phyloP scores from a whole-genome alignment of 53 echinoderm and acorn worm species.

The Apostichopus leukothele region DNA sequence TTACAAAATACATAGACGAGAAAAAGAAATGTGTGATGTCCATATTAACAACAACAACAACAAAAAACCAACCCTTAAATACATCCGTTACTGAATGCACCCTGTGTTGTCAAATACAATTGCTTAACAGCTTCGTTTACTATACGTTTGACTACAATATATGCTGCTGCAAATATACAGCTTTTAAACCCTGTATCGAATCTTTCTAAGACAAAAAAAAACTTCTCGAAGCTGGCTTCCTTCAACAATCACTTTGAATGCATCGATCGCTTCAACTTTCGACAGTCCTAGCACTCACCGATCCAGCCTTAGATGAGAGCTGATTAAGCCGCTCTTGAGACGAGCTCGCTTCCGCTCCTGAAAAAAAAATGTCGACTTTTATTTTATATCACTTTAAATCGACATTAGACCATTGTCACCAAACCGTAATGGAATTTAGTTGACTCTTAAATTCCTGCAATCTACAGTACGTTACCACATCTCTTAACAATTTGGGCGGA shows the following conservation, averaged over 20 bases:
- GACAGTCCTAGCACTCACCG: not conserved
- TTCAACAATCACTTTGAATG: not conserved
- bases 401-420: constrained; percentile 41
- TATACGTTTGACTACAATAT: too few relatives aligned
- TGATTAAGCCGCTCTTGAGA: not conserved
- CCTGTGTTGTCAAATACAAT: too few relatives aligned
- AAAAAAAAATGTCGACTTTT: constrained; percentile 1
- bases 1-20: too few relatives aligned
- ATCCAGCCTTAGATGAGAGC: not conserved
- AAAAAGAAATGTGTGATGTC: too few relatives aligned
- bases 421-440: constrained; percentile 45
- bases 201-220: too few relatives aligned
- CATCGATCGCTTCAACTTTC: constrained; percentile 9
- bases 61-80: too few relatives aligned
- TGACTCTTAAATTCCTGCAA: constrained; percentile 46
- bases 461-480: constrained; percentile 27
- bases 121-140: too few relatives aligned
- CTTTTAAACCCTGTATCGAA: too few relatives aligned
- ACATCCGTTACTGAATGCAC: too few relatives aligned
- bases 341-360: constrained; percentile 3
- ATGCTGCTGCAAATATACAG: too few relatives aligned
- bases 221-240: too few relatives aligned
- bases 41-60: too few relatives aligned
- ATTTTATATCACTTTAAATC: constrained; percentile 38
- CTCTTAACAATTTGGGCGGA: constrained; percentile 29